Base-by-base conservation (phyloP, 2,797 vertebrate genomes). In the Rhinophrynus dorsalis region DNA sequence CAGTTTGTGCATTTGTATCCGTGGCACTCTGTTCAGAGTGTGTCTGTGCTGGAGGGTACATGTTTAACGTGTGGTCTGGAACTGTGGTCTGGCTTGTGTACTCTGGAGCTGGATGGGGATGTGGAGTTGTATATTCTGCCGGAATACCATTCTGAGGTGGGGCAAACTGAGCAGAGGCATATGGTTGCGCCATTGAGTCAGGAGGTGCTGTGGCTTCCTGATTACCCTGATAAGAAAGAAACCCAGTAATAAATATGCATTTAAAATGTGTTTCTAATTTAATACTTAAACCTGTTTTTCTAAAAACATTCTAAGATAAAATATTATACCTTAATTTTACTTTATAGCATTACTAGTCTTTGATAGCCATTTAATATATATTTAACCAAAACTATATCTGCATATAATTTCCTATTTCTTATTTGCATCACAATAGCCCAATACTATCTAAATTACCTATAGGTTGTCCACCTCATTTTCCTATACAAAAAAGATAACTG, bases 121-220 rank as follows among this genome's bases (percentile, higher is more conserved):
- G 96, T 54, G 94, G 90, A 65, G 95, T 85, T 47, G 93, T 89
- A 86, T 95, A 97, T 77, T 97, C 95, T 75, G 93, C 88, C 37
- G 93, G 94, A 82, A 97, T 94, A 75, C 93, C 89, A 4, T 94
- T 96, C 89, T 97, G 95, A 57, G 95, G 87, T 59, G 94, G 88
- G 21, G 93, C 92, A 11, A 96, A 96, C 90, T 94, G 94, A 74
- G 94, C 93, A 1, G 95, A 94, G 55, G 94, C 89, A 11, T 96
- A 96, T 82, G 94, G 93, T 89, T 98, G 96, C 71, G 96, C 94
- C 95, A 96, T 98, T 72, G 95, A 94, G 85, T 96, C 96, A 74
- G 94, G 94, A 87, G 94, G 91, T 76, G 93, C 92, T 76, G 94
- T 89, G 76, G 93, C 91, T 89, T 97, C 96, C 91, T 97, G 95